phyloP scores from a whole-genome alignment of 2,113 vertebrate genomes.

The Myotis davidii region DNA sequence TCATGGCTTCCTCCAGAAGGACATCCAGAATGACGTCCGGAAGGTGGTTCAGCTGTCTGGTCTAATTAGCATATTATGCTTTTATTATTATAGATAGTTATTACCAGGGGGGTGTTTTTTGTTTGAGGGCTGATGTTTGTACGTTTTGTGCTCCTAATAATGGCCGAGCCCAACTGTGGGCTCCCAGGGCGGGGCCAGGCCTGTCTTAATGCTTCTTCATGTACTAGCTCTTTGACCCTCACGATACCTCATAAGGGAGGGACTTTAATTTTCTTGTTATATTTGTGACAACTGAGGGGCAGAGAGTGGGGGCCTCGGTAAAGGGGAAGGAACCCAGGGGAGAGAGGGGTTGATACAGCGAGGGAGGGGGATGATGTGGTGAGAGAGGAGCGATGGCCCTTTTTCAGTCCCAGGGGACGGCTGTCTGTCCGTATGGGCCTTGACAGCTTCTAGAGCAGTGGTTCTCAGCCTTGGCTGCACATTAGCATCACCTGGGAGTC shows the following conservation, averaged over 20 bases:
- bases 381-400: not conserved
- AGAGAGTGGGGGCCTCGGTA: not conserved
- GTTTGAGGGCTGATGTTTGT: not conserved
- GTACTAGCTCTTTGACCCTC: not conserved
- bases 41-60: no score
- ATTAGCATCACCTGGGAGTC: no score
- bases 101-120: not conserved
- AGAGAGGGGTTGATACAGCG: not conserved
- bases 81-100: not conserved
- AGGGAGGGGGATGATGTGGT: not conserved
- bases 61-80: no score
- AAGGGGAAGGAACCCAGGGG: not conserved
- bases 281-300: not conserved
- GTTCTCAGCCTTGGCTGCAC: no score
- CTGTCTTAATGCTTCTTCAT: rapidly evolving
- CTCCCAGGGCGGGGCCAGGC: not conserved
- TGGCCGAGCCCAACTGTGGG: not conserved
- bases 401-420: rapidly evolving
- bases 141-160: not conserved
- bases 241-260: not conserved
- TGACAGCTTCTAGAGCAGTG: not conserved
- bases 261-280: not conserved
- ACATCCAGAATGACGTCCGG: no score
- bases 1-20: no score
- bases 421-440: not conserved